These are phyloP conservation scores for Entomyzon cyanotis DNA, from an alignment of 2,113 vertebrate genomes.

Conservation along the genomic window DNA sequence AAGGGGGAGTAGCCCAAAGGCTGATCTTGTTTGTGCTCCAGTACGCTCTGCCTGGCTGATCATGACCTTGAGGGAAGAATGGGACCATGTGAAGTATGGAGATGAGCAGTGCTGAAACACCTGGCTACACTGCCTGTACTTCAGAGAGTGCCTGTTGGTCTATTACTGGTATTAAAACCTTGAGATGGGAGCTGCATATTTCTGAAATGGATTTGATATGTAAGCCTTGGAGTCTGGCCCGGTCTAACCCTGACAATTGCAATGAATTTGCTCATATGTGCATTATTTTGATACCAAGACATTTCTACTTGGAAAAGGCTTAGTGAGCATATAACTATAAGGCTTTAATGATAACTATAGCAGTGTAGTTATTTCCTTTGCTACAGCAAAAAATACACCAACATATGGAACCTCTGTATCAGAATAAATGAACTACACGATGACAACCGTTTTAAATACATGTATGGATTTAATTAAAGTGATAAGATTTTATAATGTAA, in stretches of 20 bases:
- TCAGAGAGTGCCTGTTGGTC: background rate
- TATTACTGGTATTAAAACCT: background rate
- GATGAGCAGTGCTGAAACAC: background rate
- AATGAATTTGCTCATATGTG: background rate
- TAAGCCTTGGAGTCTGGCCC: background rate
- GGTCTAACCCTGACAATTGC: background rate
- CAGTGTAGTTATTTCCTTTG: background rate
- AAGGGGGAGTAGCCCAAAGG: background rate
- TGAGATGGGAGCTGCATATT: background rate
- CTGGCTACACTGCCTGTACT: background rate
- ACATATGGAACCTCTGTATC: background rate
- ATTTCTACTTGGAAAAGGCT: background rate
- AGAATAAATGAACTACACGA: background rate
- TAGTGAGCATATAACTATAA: background rate
- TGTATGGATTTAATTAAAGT: background rate
- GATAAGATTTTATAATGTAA: constrained; percentile 8
- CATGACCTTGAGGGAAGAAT: background rate
- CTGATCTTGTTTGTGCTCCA: background rate
- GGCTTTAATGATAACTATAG: background rate
- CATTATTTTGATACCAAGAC: background rate
- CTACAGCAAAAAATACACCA: background rate
- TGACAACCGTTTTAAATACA: background rate
- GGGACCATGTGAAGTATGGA: background rate
- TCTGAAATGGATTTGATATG: background rate
- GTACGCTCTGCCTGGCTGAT: background rate